Conservation (phyloP, 1,140 invertebrate genomes). For the Trichonephila clavata region DNA sequence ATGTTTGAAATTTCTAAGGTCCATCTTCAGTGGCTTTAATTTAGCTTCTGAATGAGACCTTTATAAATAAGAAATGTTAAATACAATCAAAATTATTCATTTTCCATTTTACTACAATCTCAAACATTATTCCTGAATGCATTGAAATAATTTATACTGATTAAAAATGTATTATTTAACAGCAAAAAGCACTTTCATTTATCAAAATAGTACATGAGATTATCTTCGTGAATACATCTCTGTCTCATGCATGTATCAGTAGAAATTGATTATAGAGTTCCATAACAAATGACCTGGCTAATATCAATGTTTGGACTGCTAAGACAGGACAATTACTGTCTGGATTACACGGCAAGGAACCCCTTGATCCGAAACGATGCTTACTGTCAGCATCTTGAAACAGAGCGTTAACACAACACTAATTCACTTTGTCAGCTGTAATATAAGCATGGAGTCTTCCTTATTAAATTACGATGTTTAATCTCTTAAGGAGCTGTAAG, state of each 20-base stretch:
- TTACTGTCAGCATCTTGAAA: neutral
- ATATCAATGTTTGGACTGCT: neutral
- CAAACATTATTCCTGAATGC: no score
- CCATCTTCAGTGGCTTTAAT: no score
- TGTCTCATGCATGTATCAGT: neutral
- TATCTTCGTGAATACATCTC: neutral
- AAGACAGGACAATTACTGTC: slow-evolving; percentile 14
- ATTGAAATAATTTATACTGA: no score
- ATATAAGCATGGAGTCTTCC: neutral
- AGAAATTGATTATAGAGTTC: neutral
- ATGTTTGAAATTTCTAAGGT: no score
- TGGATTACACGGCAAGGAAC: neutral
- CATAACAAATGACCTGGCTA: neutral
- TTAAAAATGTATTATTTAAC: no score
- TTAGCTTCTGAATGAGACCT: no score
- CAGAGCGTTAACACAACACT: neutral
- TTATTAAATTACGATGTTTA: neutral
- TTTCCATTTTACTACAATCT: no score
- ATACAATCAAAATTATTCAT: no score
- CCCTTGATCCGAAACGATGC: neutral
- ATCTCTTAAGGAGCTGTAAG: slow-evolving; percentile 3
- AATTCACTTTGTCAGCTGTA: neutral
- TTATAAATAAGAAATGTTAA: no score
- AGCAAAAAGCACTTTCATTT: neutral
- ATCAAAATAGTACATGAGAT: neutral